Evolutionary conservation across 2,888 invertebrate genomes (phyloP), one percentile per base, ranked within the genome.

Genomic region (Masnerella sp.): DNA sequence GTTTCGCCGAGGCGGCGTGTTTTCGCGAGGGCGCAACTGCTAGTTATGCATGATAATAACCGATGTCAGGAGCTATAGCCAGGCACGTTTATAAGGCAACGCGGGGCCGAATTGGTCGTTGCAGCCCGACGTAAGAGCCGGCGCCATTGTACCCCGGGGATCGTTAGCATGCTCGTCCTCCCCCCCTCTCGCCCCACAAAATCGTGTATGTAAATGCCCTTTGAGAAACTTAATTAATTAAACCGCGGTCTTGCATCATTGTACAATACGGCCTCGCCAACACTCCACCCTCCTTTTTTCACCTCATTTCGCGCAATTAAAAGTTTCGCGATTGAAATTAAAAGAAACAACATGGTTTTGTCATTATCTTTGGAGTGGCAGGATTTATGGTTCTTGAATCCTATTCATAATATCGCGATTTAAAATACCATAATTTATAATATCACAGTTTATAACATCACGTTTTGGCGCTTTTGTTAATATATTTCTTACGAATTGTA

Each of bases 171-270:
- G 79, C 65, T 77, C 36, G 52, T 51, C 75, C 38, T n/a, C 54
- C 20, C 22, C 43, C 65, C 17, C 54, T 64, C 47, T 42, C 68
- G 49, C 25, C 30, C 59, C 64, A 75, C 78, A 74, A 78, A 79
- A 79, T 70, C 71, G 70, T 73, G 61, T 52, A 82, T 82, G 82
- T 80, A 80, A 82, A 83, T 81, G 78, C 71, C 77, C 76, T 77
- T 78, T 71, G 78, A 73, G 76, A 74, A 79, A 81, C 78, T 82
- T 81, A 81, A 83, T 83, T 83, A 83, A 83, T 83, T 83, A 83
- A 82, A 69, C 43, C 61, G 47, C 67, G 54, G 56, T 59, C 65
- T 59, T 52, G 71, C 64, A 71, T 64, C 64, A 64, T 58, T 64
- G 62, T 32, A 52, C 64, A 43, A 54, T 54, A 64, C 25, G 38